phyloP scores from a whole-genome alignment of 2,888 invertebrate species.

The Malachius bipustulatus region DNA sequence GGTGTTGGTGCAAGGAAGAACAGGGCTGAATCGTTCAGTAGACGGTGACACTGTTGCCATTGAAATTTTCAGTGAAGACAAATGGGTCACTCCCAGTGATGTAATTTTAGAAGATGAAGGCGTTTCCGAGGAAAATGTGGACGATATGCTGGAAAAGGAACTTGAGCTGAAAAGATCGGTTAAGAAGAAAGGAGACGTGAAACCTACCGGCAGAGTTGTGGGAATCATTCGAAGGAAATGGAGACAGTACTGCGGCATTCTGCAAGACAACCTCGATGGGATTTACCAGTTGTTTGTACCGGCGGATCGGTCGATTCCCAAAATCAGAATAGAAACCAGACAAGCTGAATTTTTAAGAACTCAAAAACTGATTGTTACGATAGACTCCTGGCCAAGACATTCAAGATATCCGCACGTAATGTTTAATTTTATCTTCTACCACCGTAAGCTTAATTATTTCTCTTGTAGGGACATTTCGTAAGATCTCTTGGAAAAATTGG shows the following conservation, averaged over 20 bases:
- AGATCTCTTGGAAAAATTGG: constrained; percentile 85
- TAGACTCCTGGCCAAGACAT: constrained; percentile 92
- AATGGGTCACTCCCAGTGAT: constrained; percentile 88
- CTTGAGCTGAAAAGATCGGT: constrained; percentile 23
- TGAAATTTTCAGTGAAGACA: constrained; percentile 70
- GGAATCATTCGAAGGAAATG: constrained; percentile 93
- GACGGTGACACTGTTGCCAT: constrained; percentile 92
- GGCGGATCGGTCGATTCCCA: constrained; percentile 86
- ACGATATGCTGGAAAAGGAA: constrained; percentile 53
- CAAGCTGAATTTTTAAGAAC: constrained; percentile 69
- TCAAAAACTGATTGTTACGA: constrained; percentile 87
- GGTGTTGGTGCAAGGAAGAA: constrained; percentile 76
- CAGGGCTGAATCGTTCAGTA: constrained; percentile 82
- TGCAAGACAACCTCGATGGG: constrained; percentile 62
- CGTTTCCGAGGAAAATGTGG: constrained; percentile 48
- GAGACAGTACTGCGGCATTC: constrained; percentile 95
- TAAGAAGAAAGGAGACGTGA: constrained; percentile 26
- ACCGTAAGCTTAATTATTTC: constrained; percentile 8
- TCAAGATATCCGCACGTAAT: constrained; percentile 75
- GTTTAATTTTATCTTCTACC: not conserved
- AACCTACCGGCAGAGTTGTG: constrained; percentile 71
- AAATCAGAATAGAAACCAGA: constrained; percentile 89
- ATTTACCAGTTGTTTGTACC: constrained; percentile 84
- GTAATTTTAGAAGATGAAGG: constrained; percentile 68
- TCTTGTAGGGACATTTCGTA: constrained; percentile 78